Base-by-base conservation (phyloP, 2,888 invertebrate genomes). In the Phorcus lineatus region DNA sequence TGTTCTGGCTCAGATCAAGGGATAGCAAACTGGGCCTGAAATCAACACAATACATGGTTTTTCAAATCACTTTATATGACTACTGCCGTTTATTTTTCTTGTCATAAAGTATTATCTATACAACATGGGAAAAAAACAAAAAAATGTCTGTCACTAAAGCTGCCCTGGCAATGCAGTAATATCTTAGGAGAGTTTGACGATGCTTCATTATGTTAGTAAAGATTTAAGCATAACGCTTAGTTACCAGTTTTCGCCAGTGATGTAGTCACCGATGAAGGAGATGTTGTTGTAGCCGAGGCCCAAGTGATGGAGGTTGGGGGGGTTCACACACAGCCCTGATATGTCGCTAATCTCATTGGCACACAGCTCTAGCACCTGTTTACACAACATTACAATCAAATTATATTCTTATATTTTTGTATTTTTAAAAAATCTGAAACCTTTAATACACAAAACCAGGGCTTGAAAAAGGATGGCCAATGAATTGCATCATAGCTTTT, bases 1-100 rank as follows among this genome's bases (percentile, higher is more conserved):
- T 89, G 85, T 93, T 93, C 84, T 92, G 88, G 79, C 92, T 90
- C 19, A 93, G 83, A 84, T 93, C 93, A 40, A 93, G 84, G 2
- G 92, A 92, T 79, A 92, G 82, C 31, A 93, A 84, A 19, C 85
- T 66, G 13, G 92, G 92, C 92, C 93, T 93, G 84, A 19, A 83
- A 80, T 24, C 80, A 53, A 82, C 11, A 47, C 11, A 4, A 13
- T 1, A 47, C 13, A 6, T 47, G 4, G 36, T 7, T 36, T 36
- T 7, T 36, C 36, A 36, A 36, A 36, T 36, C 36, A n/a, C 36
- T 36, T 36, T 7, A 36, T 4, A 4, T 36, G n/a, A n/a, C n/a
- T n/a, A n/a, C n/a, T n/a, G n/a, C n/a, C n/a, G n/a, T n/a, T n/a
- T n/a, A n/a, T n/a, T n/a, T n/a, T n/a, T n/a, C n/a, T n/a, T n/a